Evolutionary conservation across 2,888 invertebrate genomes (phyloP), one percentile per base, ranked within the genome.

Genomic region (Ptilodon capucinus): DNA sequence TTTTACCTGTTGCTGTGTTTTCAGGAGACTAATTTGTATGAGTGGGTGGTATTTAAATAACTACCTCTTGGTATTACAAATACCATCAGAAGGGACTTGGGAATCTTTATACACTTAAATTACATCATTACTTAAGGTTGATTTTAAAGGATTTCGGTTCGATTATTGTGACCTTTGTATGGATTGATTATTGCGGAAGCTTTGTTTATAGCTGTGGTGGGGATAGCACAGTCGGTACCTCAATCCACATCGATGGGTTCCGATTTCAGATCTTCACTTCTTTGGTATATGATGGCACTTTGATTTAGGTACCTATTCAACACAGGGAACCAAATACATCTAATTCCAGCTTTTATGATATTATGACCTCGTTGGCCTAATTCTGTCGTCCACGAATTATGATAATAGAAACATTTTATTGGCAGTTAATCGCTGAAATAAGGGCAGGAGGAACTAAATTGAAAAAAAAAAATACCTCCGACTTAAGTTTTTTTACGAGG

Each of bases 1-100:
- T 45, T 43, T 42, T 48, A 55, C 48, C 38, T 51, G 55, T 55
- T 57, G 52, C 52, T 40, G 17, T 6, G 41, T 35, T 49, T 51
- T 51, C 34, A 62, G 11, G 18, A 21, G 2, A 34, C 36, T 54
- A 25, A 25, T 40, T 41, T 17, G 34, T 46, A 14, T 14, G 32
- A 14, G 7, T 5, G 23, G 23, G 23, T 5, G 14, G 32, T 7
- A 32, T 32, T 32, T 32, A 32, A 32, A 14, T 13, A 7, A 7
- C 3, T n/a, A 2, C 7, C 4, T 21, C n/a, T 28, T 28, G 25
- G 28, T 4, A 32, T 2, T 32, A 14, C 6, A 14, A 32, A 14
- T 32, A 14, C 14, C 13, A 7, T 32, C 14, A 32, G 2, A 14
- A 13, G 14, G 5, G 32, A 32, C 32, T 32, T 32, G 32, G 28